Evolutionary conservation across 2,797 vertebrate genomes (phyloP).

Genomic region (Lycodopsis pacificus): DNA sequence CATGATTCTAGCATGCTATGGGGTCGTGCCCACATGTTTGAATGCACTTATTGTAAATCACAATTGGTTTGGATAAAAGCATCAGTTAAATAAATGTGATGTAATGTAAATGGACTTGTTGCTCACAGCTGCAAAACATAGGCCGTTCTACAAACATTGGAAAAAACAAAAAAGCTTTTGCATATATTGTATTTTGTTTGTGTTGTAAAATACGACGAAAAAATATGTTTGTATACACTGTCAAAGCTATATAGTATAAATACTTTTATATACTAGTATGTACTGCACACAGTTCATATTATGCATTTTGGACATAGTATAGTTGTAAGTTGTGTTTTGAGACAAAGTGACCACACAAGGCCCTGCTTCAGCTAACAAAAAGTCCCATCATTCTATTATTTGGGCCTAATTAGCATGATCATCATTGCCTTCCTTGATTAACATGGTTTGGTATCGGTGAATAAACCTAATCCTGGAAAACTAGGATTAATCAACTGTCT

Average conservation of each 20-base stretch:
- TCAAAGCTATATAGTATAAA: too few species aligned
- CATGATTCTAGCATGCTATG: neutral
- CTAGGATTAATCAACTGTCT: neutral
- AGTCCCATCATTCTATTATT: too few species aligned
- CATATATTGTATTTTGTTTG: too few species aligned
- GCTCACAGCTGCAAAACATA: neutral
- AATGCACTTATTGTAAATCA: neutral
- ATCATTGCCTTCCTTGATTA: too few species aligned
- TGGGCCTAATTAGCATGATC: too few species aligned
- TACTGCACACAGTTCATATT: neutral
- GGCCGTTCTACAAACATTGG: neutral
- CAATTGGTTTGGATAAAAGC: neutral
- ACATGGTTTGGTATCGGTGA: neutral
- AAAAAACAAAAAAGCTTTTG: neutral
- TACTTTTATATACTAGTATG: too few species aligned
- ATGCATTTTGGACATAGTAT: neutral
- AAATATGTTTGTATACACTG: neutral
- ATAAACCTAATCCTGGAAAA: neutral
- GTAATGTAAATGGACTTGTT: neutral
- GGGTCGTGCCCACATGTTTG: neutral
- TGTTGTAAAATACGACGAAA: too few species aligned
- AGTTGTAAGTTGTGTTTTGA: neutral
- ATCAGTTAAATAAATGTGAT: neutral
- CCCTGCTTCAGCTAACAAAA: too few species aligned
- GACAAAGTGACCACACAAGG: too few species aligned